Percentiles rank a stretch among this genome's conserved stretches.
These are phyloP conservation scores for Dyspetes luteomarginatus DNA, from an alignment of 2,888 invertebrate species.

Conservation along the genomic window DNA sequence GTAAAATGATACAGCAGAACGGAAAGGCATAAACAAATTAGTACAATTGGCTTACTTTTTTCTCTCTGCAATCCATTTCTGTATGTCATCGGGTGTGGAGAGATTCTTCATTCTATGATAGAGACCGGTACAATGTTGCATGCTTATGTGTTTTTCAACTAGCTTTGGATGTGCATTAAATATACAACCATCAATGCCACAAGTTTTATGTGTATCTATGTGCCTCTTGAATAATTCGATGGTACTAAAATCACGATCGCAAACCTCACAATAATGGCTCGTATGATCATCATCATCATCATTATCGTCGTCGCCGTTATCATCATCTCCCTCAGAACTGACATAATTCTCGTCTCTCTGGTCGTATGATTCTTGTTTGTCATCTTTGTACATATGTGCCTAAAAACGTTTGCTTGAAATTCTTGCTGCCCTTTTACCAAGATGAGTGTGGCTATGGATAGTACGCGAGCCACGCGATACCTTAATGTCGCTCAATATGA, in stretches of 20 bases:
- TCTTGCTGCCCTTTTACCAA: conserved; percentile 57
- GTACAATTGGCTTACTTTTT: conserved; percentile 84
- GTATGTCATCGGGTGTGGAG: conserved; percentile 91
- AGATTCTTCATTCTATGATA: conserved; percentile 91
- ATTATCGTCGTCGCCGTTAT: too few relatives aligned
- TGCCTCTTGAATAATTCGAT: conserved; percentile 87
- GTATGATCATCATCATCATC: conserved; percentile 62
- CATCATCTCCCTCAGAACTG: conserved; percentile 71
- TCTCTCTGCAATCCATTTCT: conserved; percentile 93
- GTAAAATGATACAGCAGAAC: not conserved
- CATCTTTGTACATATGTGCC: conserved; percentile 74
- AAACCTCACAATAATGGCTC: conserved; percentile 90
- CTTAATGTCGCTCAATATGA: conserved; percentile 37
- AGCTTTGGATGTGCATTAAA: conserved; percentile 92
- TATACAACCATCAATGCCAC: conserved; percentile 91
- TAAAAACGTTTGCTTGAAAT: conserved; percentile 75
- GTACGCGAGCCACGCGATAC: too few relatives aligned
- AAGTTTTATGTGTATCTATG: conserved; percentile 90
- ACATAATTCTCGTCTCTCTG: conserved; percentile 73
- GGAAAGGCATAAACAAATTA: not conserved
- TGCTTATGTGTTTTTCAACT: conserved; percentile 91
- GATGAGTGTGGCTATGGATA: too few relatives aligned
- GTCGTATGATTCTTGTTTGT: conserved; percentile 72
- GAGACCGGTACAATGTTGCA: conserved; percentile 93
- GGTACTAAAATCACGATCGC: conserved; percentile 90